Conservation (phyloP, 2,888 invertebrate genomes). For the Stenchaetothrips biformis region DNA sequence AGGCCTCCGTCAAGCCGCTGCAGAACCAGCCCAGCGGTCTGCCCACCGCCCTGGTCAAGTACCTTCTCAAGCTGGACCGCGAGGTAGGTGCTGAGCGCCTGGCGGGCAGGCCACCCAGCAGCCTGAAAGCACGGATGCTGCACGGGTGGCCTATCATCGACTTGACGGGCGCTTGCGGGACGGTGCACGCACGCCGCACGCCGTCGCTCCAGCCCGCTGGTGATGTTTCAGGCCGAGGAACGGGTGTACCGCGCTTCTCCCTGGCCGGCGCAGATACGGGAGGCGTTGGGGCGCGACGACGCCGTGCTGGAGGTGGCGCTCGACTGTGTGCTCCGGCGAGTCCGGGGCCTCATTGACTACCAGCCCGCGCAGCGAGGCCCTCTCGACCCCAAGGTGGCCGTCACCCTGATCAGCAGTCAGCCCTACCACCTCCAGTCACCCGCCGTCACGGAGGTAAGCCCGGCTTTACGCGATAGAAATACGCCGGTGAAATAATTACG, state of each 20-base stretch:
- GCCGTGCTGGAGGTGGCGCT: neutral
- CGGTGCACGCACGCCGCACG: neutral
- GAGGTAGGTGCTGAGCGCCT: neutral
- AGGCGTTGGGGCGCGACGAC: neutral
- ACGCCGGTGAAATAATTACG: neutral
- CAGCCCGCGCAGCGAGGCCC: neutral
- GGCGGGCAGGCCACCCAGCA: neutral
- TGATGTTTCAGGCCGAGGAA: neutral
- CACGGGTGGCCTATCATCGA: neutral
- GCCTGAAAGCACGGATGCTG: no score
- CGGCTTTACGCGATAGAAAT: no score
- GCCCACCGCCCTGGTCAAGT: neutral
- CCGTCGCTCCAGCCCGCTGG: neutral
- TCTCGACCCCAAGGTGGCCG: neutral
- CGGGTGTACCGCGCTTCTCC: neutral
- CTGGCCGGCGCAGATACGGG: neutral
- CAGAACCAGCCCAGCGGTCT: neutral
- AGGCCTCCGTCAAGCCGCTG: constrained; percentile 24
- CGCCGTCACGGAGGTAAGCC: neutral
- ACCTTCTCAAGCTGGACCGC: constrained; percentile 1
- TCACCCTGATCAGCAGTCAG: neutral
- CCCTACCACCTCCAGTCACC: neutral
- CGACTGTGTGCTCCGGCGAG: neutral
- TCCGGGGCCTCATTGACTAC: neutral
- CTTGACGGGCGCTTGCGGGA: neutral